phyloP scores from a whole-genome alignment of 2,113 vertebrate genomes.

The Syngnathus floridae region DNA sequence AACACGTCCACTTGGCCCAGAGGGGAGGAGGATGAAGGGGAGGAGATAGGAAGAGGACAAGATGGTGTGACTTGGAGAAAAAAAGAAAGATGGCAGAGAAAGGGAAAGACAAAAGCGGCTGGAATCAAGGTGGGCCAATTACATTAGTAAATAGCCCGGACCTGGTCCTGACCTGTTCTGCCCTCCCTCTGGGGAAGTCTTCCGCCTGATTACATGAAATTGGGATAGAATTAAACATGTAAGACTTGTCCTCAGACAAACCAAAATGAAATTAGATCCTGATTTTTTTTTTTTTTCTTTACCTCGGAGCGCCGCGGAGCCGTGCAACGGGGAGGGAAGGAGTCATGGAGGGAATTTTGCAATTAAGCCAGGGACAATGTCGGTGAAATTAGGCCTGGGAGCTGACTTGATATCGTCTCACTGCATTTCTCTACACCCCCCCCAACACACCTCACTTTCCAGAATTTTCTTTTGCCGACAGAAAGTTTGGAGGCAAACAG shows the following conservation, averaged over 20 bases:
- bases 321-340: slow-evolving; percentile 42
- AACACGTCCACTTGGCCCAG: slow-evolving; percentile 78
- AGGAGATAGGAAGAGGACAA: slow-evolving; percentile 31
- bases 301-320: slow-evolving; percentile 71
- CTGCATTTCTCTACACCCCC: slow-evolving; percentile 1
- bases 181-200: slow-evolving; percentile 92
- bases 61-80: slow-evolving; percentile 15
- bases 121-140: slow-evolving; percentile 86
- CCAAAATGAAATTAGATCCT: slow-evolving; percentile 90
- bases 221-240: slow-evolving; percentile 99
- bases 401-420: slow-evolving; percentile 59
- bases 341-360: slow-evolving; percentile 64
- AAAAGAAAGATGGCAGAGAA: slow-evolving; percentile 16
- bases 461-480: slow-evolving; percentile 27
- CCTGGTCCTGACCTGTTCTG: slow-evolving; percentile 77
- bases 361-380: slow-evolving; percentile 70
- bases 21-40: slow-evolving; percentile 72
- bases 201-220: slow-evolving; percentile 96
- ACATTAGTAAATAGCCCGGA: slow-evolving; percentile 89
- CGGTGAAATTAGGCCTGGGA: slow-evolving; percentile 73
- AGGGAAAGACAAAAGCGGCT: slow-evolving; percentile 47
- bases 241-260: slow-evolving; percentile 90
- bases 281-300: slow-evolving; percentile 59
- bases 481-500: slow-evolving; percentile 59
- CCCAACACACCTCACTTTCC: background rate